Base-by-base conservation (phyloP, 1,140 invertebrate genomes). In the Grapholita molesta region DNA sequence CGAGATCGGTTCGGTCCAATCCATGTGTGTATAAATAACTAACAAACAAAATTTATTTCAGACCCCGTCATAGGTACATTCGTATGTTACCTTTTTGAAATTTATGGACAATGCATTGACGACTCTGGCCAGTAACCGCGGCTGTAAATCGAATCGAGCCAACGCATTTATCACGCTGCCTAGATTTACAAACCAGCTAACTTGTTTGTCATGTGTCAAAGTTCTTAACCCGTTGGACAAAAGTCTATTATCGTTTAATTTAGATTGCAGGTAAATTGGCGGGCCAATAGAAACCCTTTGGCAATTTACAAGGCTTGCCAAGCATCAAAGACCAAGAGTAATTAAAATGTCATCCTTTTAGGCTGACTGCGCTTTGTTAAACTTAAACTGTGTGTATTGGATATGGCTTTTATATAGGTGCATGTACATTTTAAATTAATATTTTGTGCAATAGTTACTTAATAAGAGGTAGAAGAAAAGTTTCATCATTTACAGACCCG, bases 121-220 rank as follows among this genome's bases (percentile, higher is more conserved):
- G 55, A 30, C n/a, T 61, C 55, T 21, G 11, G 12, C 23, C 24
- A 61, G 55, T 15, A 61, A 61, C 55, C 55, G 25, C 55, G 25
- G 55, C 25, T 61, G 55, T 61, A 61, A 61, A 61, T 61, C 55
- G 55, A 61, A 61, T 28, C 55, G 12, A 61, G 55, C 55, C 55
- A 15, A 61, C 55, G 25, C 55, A 61, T 61, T 61, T 15, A 61
- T 61, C 55, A 61, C 24, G 6, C 55, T n/a, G 25, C 23, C 55
- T 61, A 61, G 55, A 61, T 30, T 30, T 32, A 30, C 24, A 15
- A 23, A n/a, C 42, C 18, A 48, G 12, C 42, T 21, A 48, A 48
- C 42, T 21, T 48, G n/a, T 21, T 9, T 2, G 18, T 48, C 18
- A 21, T 21, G 15, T 48, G 42, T 48, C 15, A 48, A 48, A 48